Evolutionary conservation across 2,113 vertebrate species (phyloP).

Genomic region (Arothron firmamentum): DNA sequence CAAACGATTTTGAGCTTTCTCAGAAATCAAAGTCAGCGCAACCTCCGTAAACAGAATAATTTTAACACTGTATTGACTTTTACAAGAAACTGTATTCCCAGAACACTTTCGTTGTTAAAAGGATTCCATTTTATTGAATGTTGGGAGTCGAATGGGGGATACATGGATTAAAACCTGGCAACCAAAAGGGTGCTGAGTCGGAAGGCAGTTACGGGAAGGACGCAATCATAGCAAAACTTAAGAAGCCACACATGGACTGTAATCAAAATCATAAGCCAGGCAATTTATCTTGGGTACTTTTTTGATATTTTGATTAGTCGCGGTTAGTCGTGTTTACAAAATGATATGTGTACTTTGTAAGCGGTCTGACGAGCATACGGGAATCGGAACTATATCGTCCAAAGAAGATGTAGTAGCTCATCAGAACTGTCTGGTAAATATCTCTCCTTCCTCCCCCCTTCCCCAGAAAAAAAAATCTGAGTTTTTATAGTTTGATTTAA

Average conservation of each 20-base stretch:
- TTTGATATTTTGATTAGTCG: neutral
- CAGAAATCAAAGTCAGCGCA: neutral
- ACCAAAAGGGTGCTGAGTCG: constrained; percentile 1
- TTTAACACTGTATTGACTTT: neutral
- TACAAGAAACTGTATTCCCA: neutral
- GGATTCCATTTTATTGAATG: neutral
- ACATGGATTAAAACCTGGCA: constrained; percentile 24
- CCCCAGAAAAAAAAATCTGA: too few relatives aligned
- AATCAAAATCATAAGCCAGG: too few relatives aligned
- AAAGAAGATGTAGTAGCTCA: constrained; percentile 61
- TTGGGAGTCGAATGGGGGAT: neutral
- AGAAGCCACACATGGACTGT: too few relatives aligned
- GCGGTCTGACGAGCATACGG: constrained; percentile 5
- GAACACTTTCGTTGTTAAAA: neutral
- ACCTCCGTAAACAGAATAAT: neutral
- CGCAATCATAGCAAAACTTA: too few relatives aligned
- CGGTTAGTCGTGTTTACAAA: rapidly evolving
- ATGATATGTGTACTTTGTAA: constrained; percentile 60
- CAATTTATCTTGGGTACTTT: neutral
- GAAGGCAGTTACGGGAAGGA: too few relatives aligned
- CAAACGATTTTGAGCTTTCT: neutral
- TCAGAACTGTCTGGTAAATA: constrained; percentile 73
- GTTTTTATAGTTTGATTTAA: neutral
- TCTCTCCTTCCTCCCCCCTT: neutral
- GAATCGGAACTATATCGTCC: constrained; percentile 56